Percentiles rank a stretch among this genome's conserved stretches.
Evolutionary conservation across 2,113 vertebrate genomes (phyloP).

Genomic region (Dolichallabes microphthalmus): DNA sequence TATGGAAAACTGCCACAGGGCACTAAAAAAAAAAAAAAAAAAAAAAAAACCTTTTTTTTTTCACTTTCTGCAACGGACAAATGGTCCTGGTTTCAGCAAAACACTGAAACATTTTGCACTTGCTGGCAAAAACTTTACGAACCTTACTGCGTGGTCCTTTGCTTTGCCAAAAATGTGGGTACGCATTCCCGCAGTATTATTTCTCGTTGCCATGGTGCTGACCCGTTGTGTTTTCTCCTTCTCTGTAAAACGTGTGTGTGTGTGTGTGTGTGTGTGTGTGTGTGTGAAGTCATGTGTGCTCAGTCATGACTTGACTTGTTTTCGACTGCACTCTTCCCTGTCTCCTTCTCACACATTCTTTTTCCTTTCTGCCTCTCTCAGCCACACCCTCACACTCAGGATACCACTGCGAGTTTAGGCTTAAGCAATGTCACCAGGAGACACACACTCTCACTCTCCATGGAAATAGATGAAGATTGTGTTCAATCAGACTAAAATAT

Average conservation of each 20-base stretch:
- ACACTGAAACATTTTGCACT: background rate
- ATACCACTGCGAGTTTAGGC: constrained; percentile 1
- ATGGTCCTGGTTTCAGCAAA: background rate
- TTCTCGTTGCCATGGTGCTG: constrained; percentile 45
- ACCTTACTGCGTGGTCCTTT: background rate
- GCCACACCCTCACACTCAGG: constrained; percentile 25
- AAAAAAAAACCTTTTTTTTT: background rate
- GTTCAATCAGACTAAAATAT: background rate
- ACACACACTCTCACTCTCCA: background rate
- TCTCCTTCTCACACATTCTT: background rate
- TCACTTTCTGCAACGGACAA: background rate
- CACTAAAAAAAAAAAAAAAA: background rate
- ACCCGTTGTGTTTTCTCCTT: constrained; percentile 39
- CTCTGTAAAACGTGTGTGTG: constrained; percentile 1
- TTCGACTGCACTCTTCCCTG: background rate
- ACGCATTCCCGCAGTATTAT: constrained; percentile 46
- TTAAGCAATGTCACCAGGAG: background rate
- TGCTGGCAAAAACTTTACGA: constrained; percentile 20
- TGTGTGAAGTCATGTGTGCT: constrained; percentile 32
- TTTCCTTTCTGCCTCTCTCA: constrained; percentile 11
- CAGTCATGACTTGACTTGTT: constrained; percentile 32
- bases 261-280: constrained; percentile 28
- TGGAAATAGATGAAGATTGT: background rate
- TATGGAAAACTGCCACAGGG: too few species aligned
- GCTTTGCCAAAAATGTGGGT: constrained; percentile 38